These are phyloP conservation scores for Drosophila punjabiensis DNA, from an alignment of 1,140 invertebrate species.

Conservation along the genomic window DNA sequence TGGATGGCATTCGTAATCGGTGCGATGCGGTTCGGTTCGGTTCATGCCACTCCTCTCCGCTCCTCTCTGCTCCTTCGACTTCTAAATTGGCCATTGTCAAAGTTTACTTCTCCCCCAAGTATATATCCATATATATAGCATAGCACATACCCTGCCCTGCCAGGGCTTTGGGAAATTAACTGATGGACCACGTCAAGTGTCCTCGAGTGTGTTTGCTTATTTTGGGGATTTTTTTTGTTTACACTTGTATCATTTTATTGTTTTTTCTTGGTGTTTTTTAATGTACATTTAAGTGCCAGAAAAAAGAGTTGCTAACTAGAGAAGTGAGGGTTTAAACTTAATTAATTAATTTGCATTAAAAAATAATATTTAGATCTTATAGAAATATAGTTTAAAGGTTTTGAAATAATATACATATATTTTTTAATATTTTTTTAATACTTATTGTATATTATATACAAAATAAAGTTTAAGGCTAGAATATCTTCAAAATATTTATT, in stretches of 20 bases:
- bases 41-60: not conserved
- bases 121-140: not conserved
- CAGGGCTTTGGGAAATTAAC: constrained; percentile 3
- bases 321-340: too few species aligned
- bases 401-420: too few species aligned
- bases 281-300: not conserved
- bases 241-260: not conserved
- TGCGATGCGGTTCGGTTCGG: not conserved
- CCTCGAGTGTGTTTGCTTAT: not conserved
- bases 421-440: too few species aligned
- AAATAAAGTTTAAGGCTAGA: too few species aligned
- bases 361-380: too few species aligned
- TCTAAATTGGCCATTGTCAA: constrained; percentile 33
- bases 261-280: not conserved
- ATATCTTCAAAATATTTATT: too few species aligned
- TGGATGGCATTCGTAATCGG: constrained; percentile 46
- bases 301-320: too few species aligned
- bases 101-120: constrained; percentile 7
- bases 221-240: not conserved
- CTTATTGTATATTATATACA: too few species aligned
- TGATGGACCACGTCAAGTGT: not conserved
- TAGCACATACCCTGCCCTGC: not conserved
- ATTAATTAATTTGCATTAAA: too few species aligned
- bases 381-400: too few species aligned
- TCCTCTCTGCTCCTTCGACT: constrained; percentile 1